These are phyloP conservation scores for Scrobipalpa costella DNA, from an alignment of 2,888 invertebrate genomes.

Conservation along the genomic window DNA sequence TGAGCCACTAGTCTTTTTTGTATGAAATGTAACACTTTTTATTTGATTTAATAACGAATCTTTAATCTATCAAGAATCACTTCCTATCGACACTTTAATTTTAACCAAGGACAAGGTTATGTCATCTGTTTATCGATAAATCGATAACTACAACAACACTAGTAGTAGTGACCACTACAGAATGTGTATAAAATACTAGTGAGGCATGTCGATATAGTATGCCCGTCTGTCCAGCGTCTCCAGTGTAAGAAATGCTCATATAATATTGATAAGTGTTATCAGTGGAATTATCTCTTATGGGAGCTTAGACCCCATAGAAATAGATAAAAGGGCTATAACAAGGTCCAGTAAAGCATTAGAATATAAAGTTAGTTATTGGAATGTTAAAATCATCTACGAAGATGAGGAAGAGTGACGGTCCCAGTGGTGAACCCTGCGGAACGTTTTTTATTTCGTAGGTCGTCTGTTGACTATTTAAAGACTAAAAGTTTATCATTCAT, in stretches of 20 bases:
- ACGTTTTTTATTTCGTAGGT: neutral
- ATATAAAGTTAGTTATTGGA: neutral
- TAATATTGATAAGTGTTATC: slow-evolving; percentile 24
- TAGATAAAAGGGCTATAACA: neutral
- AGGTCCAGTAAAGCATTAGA: neutral
- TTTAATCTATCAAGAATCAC: no score
- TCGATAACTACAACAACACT: slow-evolving; percentile 26
- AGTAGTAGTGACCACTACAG: slow-evolving; percentile 32
- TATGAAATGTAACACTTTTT: no score
- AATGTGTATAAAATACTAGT: slow-evolving; percentile 39
- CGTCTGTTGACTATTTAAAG: no score
- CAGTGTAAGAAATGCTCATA: slow-evolving; percentile 17
- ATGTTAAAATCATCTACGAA: neutral
- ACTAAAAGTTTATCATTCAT: no score
- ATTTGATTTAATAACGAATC: no score
- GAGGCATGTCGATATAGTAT: slow-evolving; percentile 36
- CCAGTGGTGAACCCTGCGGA: neutral
- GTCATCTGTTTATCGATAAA: slow-evolving; percentile 12
- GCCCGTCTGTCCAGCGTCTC: slow-evolving; percentile 22
- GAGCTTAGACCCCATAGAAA: slow-evolving; percentile 3
- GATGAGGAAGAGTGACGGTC: neutral
- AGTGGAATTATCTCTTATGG: slow-evolving; percentile 12
- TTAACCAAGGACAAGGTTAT: no score
- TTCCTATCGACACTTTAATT: no score
- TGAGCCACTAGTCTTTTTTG: no score